Evolutionary conservation across 2,113 vertebrate genomes (phyloP), one percentile per base, ranked within the genome.

Genomic region (Dipodomys stephensi): DNA sequence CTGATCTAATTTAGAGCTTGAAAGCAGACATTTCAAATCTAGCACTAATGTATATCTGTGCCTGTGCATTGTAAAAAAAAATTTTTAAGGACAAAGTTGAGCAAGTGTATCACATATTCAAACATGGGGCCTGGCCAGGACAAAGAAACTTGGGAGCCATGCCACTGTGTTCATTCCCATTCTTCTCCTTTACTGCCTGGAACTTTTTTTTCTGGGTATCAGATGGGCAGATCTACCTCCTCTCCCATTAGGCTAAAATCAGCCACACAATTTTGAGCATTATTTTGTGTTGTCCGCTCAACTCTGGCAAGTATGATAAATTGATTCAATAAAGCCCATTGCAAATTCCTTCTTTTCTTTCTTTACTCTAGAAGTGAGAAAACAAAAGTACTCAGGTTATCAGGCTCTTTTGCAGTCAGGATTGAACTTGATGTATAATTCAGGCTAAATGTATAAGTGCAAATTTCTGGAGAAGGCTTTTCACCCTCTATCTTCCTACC

Each of bases 41-140:
- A 84, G 81, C 88, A 88, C 22, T 93, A 94, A 64, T n/a, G 28
- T 96, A 67, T 87, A 35, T 93, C 83, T 96, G 68, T 91, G 83
- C 68, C 23, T 32, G 57, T 95, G 81, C 83, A 62, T 89, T 84
- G 94, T 80, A 85, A 72, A 68, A 72, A 27, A 79, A 1, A 30
- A 60, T 87, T 94, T 90, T 25, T 69, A 86, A 91, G 68, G 74
- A 53, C 92, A 15, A 39, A 81, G 81, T 72, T 84, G 83, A 49
- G 53, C 78, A 78, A 80, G 12, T 18, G 35, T 60, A 32, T 90
- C 64, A 65, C 83, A 81, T n/a, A n/a, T 77, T 80, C 13, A 69
- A n/a, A 87, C 35, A 49, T 49, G 30, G 82, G 78, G 23, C 82
- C 82, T 8, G 46, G 94, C 87, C 94, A 93, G 72, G 46, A 19